Percentiles rank a stretch among this genome's conserved stretches.
Conservation (phyloP, 2,797 vertebrate species). For the Valencia hispanica region DNA sequence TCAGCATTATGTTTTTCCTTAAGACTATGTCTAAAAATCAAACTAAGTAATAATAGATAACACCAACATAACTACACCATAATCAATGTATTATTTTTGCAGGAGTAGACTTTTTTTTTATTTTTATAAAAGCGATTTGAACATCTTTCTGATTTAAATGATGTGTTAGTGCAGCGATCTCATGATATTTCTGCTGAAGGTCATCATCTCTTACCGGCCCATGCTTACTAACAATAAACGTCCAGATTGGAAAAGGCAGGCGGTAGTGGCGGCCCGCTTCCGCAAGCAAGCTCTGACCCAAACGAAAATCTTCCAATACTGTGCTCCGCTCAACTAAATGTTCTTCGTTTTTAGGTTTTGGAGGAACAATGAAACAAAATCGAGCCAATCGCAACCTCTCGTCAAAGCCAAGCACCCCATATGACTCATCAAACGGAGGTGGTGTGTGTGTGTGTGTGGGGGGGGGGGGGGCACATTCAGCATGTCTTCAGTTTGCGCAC, state of each 20-base stretch:
- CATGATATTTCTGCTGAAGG: not conserved
- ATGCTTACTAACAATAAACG: constrained; percentile 31
- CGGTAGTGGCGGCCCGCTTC: constrained; percentile 11
- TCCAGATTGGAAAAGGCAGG: constrained; percentile 19
- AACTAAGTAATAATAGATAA: not conserved
- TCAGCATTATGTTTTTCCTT: not conserved
- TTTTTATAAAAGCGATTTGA: not conserved
- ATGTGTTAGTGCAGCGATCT: no score
- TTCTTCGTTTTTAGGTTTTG: constrained; percentile 43
- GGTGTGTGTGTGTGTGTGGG: not conserved
- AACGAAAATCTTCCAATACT: constrained; percentile 55
- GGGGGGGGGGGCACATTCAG: constrained; percentile 37
- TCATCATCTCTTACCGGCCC: not conserved
- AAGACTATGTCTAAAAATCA: not conserved
- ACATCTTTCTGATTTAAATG: not conserved
- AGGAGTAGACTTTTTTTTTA: not conserved
- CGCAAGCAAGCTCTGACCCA: constrained; percentile 24
- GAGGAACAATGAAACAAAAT: constrained; percentile 13
- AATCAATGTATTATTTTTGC: not conserved
- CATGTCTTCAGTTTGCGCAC: constrained; percentile 66
- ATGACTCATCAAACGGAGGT: constrained; percentile 53
- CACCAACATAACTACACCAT: not conserved
- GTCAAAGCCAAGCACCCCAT: constrained; percentile 67
- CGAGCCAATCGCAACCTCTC: constrained; percentile 67
- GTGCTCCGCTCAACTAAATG: constrained; percentile 49